phyloP scores from a whole-genome alignment of 1,140 invertebrate genomes.

The Drosophila leontia region DNA sequence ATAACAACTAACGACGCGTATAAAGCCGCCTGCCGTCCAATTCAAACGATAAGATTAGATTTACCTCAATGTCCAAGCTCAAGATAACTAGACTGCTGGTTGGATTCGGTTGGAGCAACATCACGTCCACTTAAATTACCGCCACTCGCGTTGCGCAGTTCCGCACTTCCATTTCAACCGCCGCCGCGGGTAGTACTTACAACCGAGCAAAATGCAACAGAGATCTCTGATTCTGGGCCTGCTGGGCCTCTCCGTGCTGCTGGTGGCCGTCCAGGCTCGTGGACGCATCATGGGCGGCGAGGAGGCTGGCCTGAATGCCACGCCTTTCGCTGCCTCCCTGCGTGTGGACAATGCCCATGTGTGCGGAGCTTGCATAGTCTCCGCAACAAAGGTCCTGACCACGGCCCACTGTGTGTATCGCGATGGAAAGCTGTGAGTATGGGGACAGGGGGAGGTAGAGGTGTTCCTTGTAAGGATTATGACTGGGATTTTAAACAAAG shows the following conservation, averaged over 20 bases:
- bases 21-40: slow-evolving; percentile 34
- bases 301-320: slow-evolving; percentile 49
- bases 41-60: slow-evolving; percentile 66
- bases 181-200: neutral
- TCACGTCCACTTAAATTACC: slow-evolving; percentile 15
- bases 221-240: slow-evolving; percentile 1
- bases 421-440: slow-evolving; percentile 61
- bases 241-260: slow-evolving; percentile 9
- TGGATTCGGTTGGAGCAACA: neutral
- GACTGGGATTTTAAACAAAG: neutral
- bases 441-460: neutral
- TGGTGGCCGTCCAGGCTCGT: neutral
- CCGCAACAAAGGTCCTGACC: slow-evolving; percentile 53
- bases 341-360: slow-evolving; percentile 73
- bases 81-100: slow-evolving; percentile 21
- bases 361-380: slow-evolving; percentile 67
- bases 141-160: slow-evolving; percentile 24
- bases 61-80: slow-evolving; percentile 19
- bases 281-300: slow-evolving; percentile 70
- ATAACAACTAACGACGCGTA: slow-evolving; percentile 42
- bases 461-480: neutral
- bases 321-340: slow-evolving; percentile 63
- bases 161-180: slow-evolving; percentile 30
- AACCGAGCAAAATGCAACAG: neutral
- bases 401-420: slow-evolving; percentile 72